Base-by-base conservation (phyloP, 2,113 vertebrate genomes). In the Platichthys flesus region DNA sequence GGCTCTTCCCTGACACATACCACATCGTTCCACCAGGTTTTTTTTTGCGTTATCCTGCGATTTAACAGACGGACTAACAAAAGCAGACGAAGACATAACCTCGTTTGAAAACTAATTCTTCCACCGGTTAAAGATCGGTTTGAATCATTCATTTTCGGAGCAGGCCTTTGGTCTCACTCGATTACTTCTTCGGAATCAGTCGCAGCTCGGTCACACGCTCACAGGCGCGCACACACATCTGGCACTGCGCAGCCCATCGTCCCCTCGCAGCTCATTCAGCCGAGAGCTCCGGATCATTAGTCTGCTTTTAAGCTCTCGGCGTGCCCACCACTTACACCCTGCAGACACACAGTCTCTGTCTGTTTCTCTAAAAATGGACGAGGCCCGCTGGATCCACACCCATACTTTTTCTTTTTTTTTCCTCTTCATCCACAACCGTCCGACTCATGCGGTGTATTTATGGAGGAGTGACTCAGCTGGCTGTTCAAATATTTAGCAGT, bases 401-500 rank as follows among this genome's bases (percentile, higher is more conserved):
- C 72, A 79, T 60, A 47, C 58, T 64, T 52, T 81, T 52, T 79
- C 4, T 4, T 31, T 31, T 79, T 78, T 68, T 15, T 24, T 15
- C 15, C 26, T 13, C 13, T 23, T 56, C 9, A 71, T 85, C 71
- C 82, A 45, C 68, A 62, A 79, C 24, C 65, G 23, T 77, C 35
- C 28, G 5, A 68, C 61, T 83, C 76, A 74, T 76, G 52, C 61
- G 0, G 42, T 59, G 72, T 90, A 90, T 90, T 92, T 87, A 85
- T 76, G 83, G 86, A 82, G 82, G 76, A 64, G 73, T 87, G 85
- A 85, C 81, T 90, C 83, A 87, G 87, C 72, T 76, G 70, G 73
- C 81, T 86, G 60, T 87, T 91, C 65, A 91, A 91, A 91, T 88
- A 91, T 92, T 89, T 90, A 86, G 76, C 21, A 83, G 80, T 76